These are phyloP conservation scores for Phania funesta DNA, from an alignment of 2,888 invertebrate genomes.

Conservation along the genomic window DNA sequence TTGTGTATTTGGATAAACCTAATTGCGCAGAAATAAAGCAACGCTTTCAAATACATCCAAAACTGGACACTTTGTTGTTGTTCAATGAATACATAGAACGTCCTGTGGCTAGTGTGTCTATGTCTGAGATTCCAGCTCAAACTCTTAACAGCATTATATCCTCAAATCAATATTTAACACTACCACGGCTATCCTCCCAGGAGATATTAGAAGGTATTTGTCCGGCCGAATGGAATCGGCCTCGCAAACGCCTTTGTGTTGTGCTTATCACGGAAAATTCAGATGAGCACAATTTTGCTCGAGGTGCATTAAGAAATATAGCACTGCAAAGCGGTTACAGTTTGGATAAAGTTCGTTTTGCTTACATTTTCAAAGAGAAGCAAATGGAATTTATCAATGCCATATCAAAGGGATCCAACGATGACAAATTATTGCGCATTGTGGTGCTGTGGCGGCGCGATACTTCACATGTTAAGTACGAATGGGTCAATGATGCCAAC, in stretches of 20 bases:
- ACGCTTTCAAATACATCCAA: constrained; percentile 87
- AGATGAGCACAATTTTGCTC: constrained; percentile 78
- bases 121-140: constrained; percentile 93
- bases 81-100: constrained; percentile 92
- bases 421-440: constrained; percentile 87
- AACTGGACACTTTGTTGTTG: constrained; percentile 90
- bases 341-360: constrained; percentile 88
- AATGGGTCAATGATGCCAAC: constrained; percentile 85
- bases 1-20: constrained; percentile 84
- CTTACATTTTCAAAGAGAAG: constrained; percentile 89
- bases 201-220: constrained; percentile 84
- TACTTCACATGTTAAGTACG: constrained; percentile 91
- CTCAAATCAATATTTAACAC: constrained; percentile 91
- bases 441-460: constrained; percentile 95
- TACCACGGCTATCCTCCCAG: constrained; percentile 96
- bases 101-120: constrained; percentile 92
- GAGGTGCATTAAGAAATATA: constrained; percentile 87
- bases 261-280: constrained; percentile 88
- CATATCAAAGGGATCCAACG: constrained; percentile 81
- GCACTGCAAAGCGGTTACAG: constrained; percentile 86
- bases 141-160: constrained; percentile 93
- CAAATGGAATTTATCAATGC: constrained; percentile 90
- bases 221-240: constrained; percentile 92
- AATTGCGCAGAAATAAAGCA: constrained; percentile 84
- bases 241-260: constrained; percentile 87